Base-by-base conservation (phyloP, 2,797 vertebrate species). In the Rallus crepitans region DNA sequence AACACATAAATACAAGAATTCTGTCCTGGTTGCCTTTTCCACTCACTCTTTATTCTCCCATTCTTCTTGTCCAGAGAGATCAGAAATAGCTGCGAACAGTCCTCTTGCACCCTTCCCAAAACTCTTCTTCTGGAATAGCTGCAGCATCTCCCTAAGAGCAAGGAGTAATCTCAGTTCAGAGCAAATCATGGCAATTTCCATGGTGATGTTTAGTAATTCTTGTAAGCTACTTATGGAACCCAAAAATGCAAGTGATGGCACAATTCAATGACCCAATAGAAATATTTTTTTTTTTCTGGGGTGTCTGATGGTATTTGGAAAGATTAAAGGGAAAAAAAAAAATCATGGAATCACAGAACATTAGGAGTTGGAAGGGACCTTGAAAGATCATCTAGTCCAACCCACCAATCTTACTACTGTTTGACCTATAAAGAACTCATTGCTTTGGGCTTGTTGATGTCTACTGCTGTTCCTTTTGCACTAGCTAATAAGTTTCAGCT, bases 11-110 rank as follows among this genome's bases (percentile, higher is more conserved):
- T 13, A 39, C 12, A 78, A 91, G 53, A 30, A 88, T 63, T 47
- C 40, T 23, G 47, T 64, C 30, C 17, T 55, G 27, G 47, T 55
- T 78, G 16, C 16, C 45, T 93, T 91, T 87, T 73, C 27, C 53
- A 19, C 57, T 92, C n/a, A 50, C 56, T 65, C 93, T 77, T 61
- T 73, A 75, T 91, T 95, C 7, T 80, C 78, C 17, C 12, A 20
- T 45, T 84, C 64, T 77, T 52, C 24, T 50, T 95, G 19, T 61
- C 31, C 52, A 82, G 59, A 64, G 68, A 76, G 66, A 82, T 82
- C 45, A 89, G 27, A 89, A 94, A 60, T 40, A 39, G 7, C 24
- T 73, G 23, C 37, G 92, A 77, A 86, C 2, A 55, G 27, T 42
- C 42, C 28, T 76, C 28, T 61, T 71, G 25, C 7, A 53, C 9